A percentile compares a stretch with the other conserved stretches of the same genome.
Evolutionary conservation across 2,797 vertebrate species (phyloP).

Genomic region (Naso thynnoides): DNA sequence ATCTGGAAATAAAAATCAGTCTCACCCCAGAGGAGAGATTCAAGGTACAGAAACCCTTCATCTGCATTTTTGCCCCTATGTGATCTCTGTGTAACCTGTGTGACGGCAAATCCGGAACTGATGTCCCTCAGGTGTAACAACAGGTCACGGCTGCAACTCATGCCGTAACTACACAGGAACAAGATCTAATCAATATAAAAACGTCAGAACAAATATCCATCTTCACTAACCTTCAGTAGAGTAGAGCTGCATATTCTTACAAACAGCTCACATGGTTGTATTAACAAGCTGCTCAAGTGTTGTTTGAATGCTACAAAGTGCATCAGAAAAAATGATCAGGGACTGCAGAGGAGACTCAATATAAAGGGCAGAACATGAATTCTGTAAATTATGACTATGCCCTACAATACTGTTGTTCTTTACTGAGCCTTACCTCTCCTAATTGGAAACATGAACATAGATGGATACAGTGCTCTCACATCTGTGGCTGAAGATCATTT

Average conservation of each 20-base stretch:
- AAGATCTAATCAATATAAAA: slow-evolving; percentile 12
- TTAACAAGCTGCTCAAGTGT: slow-evolving; percentile 19
- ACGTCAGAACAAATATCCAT: slow-evolving; percentile 9
- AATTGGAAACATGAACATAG: slow-evolving; percentile 28
- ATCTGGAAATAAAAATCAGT: slow-evolving; percentile 87
- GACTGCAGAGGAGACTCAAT: slow-evolving; percentile 21
- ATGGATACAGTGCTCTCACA: background rate
- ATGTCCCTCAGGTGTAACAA: slow-evolving; percentile 43
- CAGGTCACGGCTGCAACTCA: slow-evolving; percentile 18
- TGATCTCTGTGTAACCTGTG: slow-evolving; percentile 8
- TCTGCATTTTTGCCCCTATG: slow-evolving; percentile 16
- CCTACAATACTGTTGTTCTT: slow-evolving; percentile 25
- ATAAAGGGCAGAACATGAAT: slow-evolving; percentile 45
- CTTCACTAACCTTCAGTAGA: background rate
- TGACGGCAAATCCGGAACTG: slow-evolving; percentile 35
- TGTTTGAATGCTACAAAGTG: slow-evolving; percentile 9
- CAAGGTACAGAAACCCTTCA: slow-evolving; percentile 81
- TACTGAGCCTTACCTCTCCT: slow-evolving; percentile 7
- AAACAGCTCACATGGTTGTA: slow-evolving; percentile 1
- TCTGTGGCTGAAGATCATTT: background rate
- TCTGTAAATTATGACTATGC: slow-evolving; percentile 11
- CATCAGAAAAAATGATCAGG: slow-evolving; percentile 46
- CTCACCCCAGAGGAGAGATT: slow-evolving; percentile 83
- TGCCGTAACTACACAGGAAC: slow-evolving; percentile 15
- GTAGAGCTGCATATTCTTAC: background rate